Percentiles rank a stretch among this genome's conserved stretches.
Conservation (phyloP, 1,140 invertebrate species). For the Cepaea nemoralis region DNA sequence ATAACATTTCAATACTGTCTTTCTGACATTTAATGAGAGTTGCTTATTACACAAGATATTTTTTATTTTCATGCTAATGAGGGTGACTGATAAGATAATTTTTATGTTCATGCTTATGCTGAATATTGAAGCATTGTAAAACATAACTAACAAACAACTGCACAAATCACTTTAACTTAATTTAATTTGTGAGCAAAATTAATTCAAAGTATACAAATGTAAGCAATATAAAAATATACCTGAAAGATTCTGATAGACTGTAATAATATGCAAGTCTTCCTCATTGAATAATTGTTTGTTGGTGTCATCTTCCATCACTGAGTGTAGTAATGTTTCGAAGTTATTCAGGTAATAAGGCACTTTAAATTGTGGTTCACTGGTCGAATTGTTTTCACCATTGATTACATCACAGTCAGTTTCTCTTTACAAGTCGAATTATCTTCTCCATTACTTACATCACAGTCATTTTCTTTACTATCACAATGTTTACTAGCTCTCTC, state of each 20-base stretch:
- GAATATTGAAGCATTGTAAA: too few species aligned
- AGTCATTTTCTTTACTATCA: too few species aligned
- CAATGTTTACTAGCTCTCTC: too few species aligned
- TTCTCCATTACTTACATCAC: not conserved
- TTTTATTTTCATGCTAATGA: too few species aligned
- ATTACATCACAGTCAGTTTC: not conserved
- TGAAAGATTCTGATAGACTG: constrained; percentile 66
- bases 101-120: too few species aligned
- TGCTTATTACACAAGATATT: too few species aligned
- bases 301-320: constrained; percentile 68
- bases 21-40: too few species aligned
- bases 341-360: constrained; percentile 72
- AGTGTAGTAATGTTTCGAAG: constrained; percentile 70
- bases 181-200: too few species aligned
- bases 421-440: not conserved
- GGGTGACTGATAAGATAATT: too few species aligned
- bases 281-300: constrained; percentile 71
- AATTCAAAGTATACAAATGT: not conserved
- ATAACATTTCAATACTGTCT: too few species aligned
- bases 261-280: constrained; percentile 66
- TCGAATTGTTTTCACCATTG: not conserved
- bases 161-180: too few species aligned
- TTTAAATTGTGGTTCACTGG: not conserved
- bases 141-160: constrained; percentile 4
- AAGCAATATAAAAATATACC: constrained; percentile 52